A percentile compares a stretch with the other conserved stretches of the same genome.
Evolutionary conservation across 2,888 invertebrate genomes (phyloP).

Genomic region (Lapara coniferarum): DNA sequence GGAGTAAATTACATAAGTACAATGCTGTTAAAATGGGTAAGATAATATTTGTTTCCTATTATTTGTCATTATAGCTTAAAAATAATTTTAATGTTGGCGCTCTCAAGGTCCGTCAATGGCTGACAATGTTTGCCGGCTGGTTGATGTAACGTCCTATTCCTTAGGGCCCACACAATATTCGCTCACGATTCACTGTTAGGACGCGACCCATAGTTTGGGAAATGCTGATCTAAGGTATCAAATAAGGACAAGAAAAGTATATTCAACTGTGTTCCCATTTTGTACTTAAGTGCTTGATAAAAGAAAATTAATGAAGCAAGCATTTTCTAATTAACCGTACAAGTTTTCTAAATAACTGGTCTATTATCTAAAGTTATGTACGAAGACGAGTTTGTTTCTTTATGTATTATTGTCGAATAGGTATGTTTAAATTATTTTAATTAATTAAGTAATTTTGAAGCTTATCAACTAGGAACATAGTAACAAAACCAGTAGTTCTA

Average conservation of each 20-base stretch:
- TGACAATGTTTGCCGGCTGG: too few species aligned
- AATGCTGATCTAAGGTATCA: background rate
- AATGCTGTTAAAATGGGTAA: too few species aligned
- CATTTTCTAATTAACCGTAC: constrained; percentile 10
- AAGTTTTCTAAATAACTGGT: constrained; percentile 21
- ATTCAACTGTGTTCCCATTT: constrained; percentile 12
- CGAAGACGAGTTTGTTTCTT: constrained; percentile 9
- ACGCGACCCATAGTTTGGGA: too few species aligned
- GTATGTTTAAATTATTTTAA: constrained; percentile 4
- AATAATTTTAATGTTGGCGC: too few species aligned
- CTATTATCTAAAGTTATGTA: constrained; percentile 19
- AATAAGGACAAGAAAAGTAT: constrained; percentile 9
- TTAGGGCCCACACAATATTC: too few species aligned
- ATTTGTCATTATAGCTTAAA: too few species aligned
- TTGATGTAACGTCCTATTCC: too few species aligned
- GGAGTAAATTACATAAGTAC: too few species aligned
- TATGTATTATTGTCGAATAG: background rate
- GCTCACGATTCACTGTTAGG: too few species aligned
- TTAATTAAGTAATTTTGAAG: background rate
- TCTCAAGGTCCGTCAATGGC: too few species aligned
- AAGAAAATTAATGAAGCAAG: constrained; percentile 23
- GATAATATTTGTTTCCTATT: too few species aligned
- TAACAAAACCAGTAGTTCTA: too few species aligned
- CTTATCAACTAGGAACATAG: background rate
- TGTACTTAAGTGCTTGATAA: constrained; percentile 14